These are phyloP conservation scores for Poecile montanus DNA, from an alignment of 2,797 vertebrate species.

Conservation along the genomic window DNA sequence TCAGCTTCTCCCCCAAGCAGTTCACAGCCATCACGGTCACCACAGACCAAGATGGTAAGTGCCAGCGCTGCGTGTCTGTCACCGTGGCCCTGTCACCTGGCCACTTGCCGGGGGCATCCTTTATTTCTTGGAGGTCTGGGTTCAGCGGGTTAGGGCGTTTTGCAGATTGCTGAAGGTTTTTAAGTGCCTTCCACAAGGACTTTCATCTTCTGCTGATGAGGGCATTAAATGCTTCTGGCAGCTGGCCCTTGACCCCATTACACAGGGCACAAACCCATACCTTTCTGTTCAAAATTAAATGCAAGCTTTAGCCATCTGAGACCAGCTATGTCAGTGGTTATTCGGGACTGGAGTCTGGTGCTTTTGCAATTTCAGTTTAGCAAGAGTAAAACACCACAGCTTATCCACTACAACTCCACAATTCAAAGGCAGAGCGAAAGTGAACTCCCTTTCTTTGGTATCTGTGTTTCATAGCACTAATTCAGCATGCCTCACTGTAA, in stretches of 20 bases:
- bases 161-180: neutral
- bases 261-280: neutral
- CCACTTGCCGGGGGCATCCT: accelerated
- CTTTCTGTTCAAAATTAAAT: neutral
- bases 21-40: constrained; percentile 90
- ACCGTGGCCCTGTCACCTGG: neutral
- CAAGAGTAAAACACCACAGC: neutral
- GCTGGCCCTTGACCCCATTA: neutral
- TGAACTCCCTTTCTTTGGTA: neutral
- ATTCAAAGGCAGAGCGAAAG: neutral
- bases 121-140: neutral
- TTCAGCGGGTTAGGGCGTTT: neutral
- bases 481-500: neutral
- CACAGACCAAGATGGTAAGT: constrained; percentile 94
- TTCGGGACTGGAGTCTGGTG: neutral
- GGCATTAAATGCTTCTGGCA: neutral
- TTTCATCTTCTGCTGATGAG: neutral
- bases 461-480: neutral
- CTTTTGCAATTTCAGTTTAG: neutral
- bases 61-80: neutral
- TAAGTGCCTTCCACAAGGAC: neutral
- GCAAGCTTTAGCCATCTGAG: neutral
- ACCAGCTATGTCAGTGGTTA: neutral
- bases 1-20: constrained; percentile 90
- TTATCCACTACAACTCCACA: neutral